These are phyloP conservation scores for Galerucella calmariensis DNA, from an alignment of 2,888 invertebrate genomes.

Conservation along the genomic window DNA sequence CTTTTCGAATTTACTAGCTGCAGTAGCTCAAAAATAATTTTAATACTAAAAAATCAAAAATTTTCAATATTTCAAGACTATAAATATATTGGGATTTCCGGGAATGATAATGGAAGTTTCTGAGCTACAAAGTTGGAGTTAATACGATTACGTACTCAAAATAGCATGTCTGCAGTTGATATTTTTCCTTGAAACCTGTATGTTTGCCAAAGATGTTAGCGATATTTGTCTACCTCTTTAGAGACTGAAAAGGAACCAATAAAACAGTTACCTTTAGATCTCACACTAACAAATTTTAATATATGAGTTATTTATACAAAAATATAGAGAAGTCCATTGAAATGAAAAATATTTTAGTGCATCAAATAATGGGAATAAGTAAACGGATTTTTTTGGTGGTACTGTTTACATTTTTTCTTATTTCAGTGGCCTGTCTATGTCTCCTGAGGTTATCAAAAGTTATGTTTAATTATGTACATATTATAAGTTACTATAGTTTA, in stretches of 20 bases:
- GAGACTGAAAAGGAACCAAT: constrained; percentile 40
- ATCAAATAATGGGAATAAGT: not conserved
- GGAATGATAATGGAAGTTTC: too few species aligned
- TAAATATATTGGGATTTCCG: too few species aligned
- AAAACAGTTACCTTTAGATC: constrained; percentile 36
- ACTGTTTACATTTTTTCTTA: not conserved
- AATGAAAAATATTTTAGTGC: not conserved
- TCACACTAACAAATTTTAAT: constrained; percentile 21
- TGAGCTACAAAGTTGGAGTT: too few species aligned
- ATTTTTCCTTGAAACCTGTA: constrained; percentile 14
- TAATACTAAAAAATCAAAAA: too few species aligned
- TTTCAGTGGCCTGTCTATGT: not conserved
- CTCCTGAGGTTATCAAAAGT: constrained; percentile 20
- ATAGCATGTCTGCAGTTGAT: not conserved
- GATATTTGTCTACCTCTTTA: constrained; percentile 42
- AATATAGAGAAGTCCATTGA: not conserved
- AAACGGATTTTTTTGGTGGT: not conserved
- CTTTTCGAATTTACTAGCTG: too few species aligned
- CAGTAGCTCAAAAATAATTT: too few species aligned
- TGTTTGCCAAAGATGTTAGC: constrained; percentile 45
- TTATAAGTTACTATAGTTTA: constrained; percentile 31
- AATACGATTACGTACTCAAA: too few species aligned
- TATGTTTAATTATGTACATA: constrained; percentile 27
- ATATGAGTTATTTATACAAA: constrained; percentile 9
- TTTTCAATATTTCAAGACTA: too few species aligned